Evolutionary conservation across 2,113 vertebrate genomes (phyloP), one percentile per base, ranked within the genome.

Genomic region (Gallinago paraguaiae): DNA sequence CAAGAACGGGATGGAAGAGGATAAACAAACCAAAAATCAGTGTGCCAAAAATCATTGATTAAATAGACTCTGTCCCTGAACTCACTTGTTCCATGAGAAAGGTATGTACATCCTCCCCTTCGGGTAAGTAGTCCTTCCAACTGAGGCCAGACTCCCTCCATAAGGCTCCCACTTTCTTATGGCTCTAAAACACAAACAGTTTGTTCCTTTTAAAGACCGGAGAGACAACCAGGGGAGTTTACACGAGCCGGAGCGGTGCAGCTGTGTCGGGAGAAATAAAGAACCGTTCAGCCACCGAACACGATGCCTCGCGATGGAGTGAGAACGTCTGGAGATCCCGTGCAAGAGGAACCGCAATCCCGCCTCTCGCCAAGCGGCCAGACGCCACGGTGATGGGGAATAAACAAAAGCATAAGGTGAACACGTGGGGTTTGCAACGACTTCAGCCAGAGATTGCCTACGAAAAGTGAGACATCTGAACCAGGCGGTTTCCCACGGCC

Each of bases 121-220:
- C 98, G 7, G 99, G 98, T 91, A 99, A 96, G 91, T 99, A 98
- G 96, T 99, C 98, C 48, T 96, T 98, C 99, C 99, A 99, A 94
- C 97, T 98, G 91, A 99, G 98, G 93, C 97, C 98, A 90, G 99
- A 98, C 88, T 99, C 99, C 94, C 98, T 99, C 99, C 99, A 99
- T 68, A 99, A 97, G 95, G 98, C 98, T 92, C 98, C 99, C 92
- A 99, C 99, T 98, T 98, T 99, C 98, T 99, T 99, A 99, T 99
- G 99, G 99, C 99, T 99, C 99, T 99, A 97, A 92, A 97, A 98
- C 60, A 96, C 89, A 98, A 91, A 71, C 5, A 50, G 19, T 74
- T 72, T 14, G 43, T 35, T 28, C 28, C 30, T 45, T 70, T 94
- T 63, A 65, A 79, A 46, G 77, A 15, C 59, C 8, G 28, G 60